Evolutionary conservation across 2,113 vertebrate species (phyloP).

Genomic region (Hyperopisus bebe): DNA sequence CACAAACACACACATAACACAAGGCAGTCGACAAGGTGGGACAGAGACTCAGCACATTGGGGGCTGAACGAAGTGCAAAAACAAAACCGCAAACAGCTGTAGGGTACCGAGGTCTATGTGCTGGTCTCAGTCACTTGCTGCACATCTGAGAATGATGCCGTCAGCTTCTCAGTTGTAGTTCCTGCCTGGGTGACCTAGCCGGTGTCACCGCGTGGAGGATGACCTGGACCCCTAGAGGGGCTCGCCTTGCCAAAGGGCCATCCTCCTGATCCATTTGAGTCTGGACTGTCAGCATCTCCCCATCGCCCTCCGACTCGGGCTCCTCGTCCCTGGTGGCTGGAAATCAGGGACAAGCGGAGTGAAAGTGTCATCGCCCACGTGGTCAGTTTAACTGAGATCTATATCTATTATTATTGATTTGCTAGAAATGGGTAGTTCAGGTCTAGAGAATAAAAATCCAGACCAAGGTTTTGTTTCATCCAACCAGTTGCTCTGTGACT

Average conservation of each 20-base stretch:
- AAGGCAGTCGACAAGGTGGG: background rate
- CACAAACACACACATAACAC: background rate
- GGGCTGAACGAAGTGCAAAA: background rate
- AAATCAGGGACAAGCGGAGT: background rate
- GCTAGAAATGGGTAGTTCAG: background rate
- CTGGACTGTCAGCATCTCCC: background rate
- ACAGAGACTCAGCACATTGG: background rate
- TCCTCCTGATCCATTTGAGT: background rate
- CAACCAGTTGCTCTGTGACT: background rate
- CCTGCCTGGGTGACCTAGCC: background rate
- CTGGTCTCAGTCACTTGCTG: background rate
- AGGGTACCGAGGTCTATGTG: background rate
- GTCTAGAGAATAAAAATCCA: background rate
- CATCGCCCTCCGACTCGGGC: background rate
- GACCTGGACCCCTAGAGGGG: background rate
- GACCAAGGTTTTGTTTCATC: background rate
- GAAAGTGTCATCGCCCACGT: background rate
- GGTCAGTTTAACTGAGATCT: background rate
- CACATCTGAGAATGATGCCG: background rate
- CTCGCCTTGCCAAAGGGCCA: background rate
- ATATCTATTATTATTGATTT: background rate
- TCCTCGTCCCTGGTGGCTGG: background rate
- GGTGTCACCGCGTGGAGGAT: background rate
- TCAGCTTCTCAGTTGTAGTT: background rate
- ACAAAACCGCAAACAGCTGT: background rate